Percentiles rank a stretch among this genome's conserved stretches.
Conservation (phyloP, 2,888 invertebrate species). For the Coleophora deauratella region DNA sequence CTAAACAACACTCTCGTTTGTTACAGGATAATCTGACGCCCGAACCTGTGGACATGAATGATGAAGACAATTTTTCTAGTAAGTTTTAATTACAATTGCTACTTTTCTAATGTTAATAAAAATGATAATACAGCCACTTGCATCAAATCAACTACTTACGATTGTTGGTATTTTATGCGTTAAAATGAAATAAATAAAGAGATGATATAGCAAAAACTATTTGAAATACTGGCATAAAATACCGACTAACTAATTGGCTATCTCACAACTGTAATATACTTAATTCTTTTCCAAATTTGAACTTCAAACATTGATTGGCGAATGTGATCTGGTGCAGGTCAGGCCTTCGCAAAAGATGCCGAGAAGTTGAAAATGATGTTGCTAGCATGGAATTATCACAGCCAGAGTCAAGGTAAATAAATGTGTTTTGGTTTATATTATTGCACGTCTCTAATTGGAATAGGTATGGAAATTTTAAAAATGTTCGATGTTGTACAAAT, state of each 20-base stretch:
- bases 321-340: slow-evolving; percentile 74
- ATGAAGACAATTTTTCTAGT: slow-evolving; percentile 83
- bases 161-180: slow-evolving; percentile 45
- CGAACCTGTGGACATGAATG: slow-evolving; percentile 79
- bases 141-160: slow-evolving; percentile 62
- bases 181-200: too few relatives aligned
- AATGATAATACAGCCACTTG: slow-evolving; percentile 48
- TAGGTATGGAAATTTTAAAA: background rate
- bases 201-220: too few relatives aligned
- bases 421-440: slow-evolving; percentile 14
- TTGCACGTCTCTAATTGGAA: slow-evolving; percentile 14
- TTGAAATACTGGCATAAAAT: slow-evolving; percentile 35
- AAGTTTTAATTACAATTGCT: slow-evolving; percentile 39
- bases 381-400: slow-evolving; percentile 91
- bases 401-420: slow-evolving; percentile 81
- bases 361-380: slow-evolving; percentile 92
- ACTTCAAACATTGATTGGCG: slow-evolving; percentile 53
- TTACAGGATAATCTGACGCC: slow-evolving; percentile 83
- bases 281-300: slow-evolving; percentile 34
- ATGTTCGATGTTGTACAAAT: too few relatives aligned
- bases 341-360: slow-evolving; percentile 83
- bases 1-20: slow-evolving; percentile 29
- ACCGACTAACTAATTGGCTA: slow-evolving; percentile 43
- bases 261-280: slow-evolving; percentile 17
- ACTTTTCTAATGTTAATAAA: background rate